Percentiles rank a stretch among this genome's conserved stretches.
These are phyloP conservation scores for Ophion ventricosus DNA, from an alignment of 2,888 invertebrate genomes.

Conservation along the genomic window DNA sequence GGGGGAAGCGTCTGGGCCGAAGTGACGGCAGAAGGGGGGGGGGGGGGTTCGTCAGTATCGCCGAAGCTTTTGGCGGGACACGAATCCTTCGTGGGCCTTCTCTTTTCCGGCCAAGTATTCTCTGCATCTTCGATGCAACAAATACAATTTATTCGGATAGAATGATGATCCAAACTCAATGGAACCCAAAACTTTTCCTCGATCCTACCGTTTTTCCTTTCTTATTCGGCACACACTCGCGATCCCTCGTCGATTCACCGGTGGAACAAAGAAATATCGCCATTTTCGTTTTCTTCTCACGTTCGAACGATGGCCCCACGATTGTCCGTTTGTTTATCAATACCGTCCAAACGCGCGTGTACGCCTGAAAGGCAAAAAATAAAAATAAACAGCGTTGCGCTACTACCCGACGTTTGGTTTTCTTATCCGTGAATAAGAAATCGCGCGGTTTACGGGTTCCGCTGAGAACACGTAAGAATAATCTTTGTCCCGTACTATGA, in stretches of 20 bases:
- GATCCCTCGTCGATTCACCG: not conserved
- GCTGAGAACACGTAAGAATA: not conserved
- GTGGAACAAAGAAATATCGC: not conserved
- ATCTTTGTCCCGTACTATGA: not conserved
- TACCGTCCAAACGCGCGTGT: not conserved
- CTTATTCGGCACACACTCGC: not conserved
- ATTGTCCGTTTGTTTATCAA: not conserved
- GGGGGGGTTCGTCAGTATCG: not conserved
- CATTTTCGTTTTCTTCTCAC: not conserved
- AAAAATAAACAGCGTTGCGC: not conserved
- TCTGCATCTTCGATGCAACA: not conserved
- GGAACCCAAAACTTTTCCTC: not conserved
- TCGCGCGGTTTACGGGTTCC: not conserved
- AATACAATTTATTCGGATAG: not conserved
- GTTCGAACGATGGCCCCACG: not conserved
- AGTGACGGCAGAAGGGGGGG: too few relatives aligned
- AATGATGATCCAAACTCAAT: not conserved
- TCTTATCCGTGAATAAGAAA: not conserved
- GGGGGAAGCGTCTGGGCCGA: too few relatives aligned
- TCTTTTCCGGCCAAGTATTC: not conserved
- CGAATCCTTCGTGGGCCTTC: not conserved
- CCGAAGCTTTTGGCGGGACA: conserved; percentile 32
- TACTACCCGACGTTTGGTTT: not conserved
- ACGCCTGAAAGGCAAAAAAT: not conserved
- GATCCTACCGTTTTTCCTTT: too few relatives aligned